Percentiles rank a stretch among this genome's conserved stretches.
These are phyloP conservation scores for Periophthalmus modestus DNA, from an alignment of 2,113 vertebrate species.

Conservation along the genomic window DNA sequence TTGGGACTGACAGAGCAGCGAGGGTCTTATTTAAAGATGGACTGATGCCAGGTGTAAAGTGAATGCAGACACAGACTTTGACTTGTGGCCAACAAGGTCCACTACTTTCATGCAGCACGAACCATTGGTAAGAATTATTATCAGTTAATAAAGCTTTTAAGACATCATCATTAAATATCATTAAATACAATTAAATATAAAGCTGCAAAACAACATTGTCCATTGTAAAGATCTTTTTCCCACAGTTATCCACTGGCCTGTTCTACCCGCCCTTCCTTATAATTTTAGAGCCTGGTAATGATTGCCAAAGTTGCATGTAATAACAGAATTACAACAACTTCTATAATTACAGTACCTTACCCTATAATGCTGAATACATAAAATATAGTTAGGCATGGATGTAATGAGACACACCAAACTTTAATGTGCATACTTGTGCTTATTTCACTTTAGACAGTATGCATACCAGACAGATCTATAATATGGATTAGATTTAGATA, in stretches of 20 bases:
- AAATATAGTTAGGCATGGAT: background rate
- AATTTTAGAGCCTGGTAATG: background rate
- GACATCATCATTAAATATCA: background rate
- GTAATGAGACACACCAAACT: background rate
- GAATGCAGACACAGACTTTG: slow-evolving; percentile 39
- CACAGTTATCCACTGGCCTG: background rate
- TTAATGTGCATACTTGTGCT: background rate
- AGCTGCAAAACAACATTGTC: background rate
- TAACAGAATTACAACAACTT: background rate
- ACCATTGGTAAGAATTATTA: slow-evolving; percentile 18
- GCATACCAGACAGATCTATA: background rate
- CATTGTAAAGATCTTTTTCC: background rate
- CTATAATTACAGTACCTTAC: background rate
- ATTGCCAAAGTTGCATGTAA: background rate
- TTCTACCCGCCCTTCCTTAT: background rate
- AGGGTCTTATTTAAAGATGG: slow-evolving; percentile 30
- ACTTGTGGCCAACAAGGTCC: slow-evolving; percentile 18
- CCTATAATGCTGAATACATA: background rate
- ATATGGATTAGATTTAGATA: background rate
- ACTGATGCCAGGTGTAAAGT: slow-evolving; percentile 25
- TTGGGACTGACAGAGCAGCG: slow-evolving; percentile 24
- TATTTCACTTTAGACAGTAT: background rate
- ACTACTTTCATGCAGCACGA: slow-evolving; percentile 2
- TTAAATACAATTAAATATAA: background rate
- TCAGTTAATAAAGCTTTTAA: background rate